phyloP scores from a whole-genome alignment of 2,113 vertebrate species.

The Narcine bancroftii region DNA sequence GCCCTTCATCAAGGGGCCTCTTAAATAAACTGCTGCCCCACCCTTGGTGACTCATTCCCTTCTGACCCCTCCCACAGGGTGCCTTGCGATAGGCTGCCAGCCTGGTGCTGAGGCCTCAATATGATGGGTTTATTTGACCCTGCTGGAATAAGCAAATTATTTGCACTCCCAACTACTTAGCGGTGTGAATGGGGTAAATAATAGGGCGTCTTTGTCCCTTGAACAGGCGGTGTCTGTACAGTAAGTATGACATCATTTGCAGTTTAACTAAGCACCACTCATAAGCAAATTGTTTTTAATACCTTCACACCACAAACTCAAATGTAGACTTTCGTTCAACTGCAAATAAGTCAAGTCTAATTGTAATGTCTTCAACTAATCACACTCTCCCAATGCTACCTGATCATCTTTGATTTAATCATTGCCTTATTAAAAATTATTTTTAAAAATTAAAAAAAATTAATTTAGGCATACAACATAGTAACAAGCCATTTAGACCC shows the following conservation, averaged over 20 bases:
- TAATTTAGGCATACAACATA: no score
- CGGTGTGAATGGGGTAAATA: not conserved
- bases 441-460: no score
- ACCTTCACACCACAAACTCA: not conserved
- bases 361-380: not conserved
- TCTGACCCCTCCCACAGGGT: no score
- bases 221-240: not conserved
- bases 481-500: no score
- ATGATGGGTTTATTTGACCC: not conserved
- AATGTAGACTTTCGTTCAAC: not conserved
- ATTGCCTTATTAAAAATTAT: no score
- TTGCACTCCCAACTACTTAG: no score
- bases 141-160: no score
- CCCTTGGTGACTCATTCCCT: no score
- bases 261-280: not conserved
- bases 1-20: no score
- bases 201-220: not conserved
- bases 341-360: not conserved
- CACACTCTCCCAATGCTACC: not conserved
- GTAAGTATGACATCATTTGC: no score
- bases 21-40: no score
- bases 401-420: not conserved
- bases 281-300: not conserved
- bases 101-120: not conserved
- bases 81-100: no score